Conservation (phyloP, 2,797 vertebrate genomes). For the Myotis findleyi region DNA sequence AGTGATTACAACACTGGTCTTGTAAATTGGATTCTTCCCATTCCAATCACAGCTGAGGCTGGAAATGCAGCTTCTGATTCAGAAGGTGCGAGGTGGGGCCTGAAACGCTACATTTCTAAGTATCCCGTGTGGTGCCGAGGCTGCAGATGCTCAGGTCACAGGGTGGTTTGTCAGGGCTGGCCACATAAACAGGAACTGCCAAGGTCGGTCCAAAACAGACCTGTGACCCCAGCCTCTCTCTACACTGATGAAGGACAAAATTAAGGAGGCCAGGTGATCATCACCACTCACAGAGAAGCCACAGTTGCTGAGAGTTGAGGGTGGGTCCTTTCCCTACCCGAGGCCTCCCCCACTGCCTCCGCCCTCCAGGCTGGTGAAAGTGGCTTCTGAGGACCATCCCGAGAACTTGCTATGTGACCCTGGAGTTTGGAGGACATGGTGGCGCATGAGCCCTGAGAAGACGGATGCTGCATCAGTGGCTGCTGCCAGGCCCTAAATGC, state of each 20-base stretch:
- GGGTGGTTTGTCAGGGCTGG: too few species aligned
- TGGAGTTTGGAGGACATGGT: not conserved
- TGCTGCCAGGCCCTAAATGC: too few species aligned
- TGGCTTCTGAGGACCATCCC: not conserved
- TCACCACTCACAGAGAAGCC: not conserved
- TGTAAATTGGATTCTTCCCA: not conserved
- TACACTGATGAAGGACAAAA: not conserved
- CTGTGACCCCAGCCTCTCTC: not conserved
- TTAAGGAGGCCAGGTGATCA: too few species aligned
- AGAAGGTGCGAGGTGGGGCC: not conserved
- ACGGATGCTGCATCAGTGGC: not conserved
- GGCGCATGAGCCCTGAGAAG: not conserved
- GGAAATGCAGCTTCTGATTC: not conserved
- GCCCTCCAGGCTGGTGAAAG: not conserved
- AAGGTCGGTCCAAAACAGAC: accelerated
- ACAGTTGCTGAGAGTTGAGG: not conserved
- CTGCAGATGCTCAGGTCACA: not conserved
- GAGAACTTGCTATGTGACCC: not conserved
- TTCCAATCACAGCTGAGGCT: not conserved
- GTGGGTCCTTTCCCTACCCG: accelerated
- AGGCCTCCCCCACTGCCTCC: accelerated
- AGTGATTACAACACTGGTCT: not conserved
- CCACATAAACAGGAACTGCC: accelerated
- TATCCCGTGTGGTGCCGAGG: not conserved
- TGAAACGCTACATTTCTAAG: not conserved